Evolutionary conservation across 2,888 invertebrate genomes (phyloP).

Genomic region (Caenorhabditis wallacei): DNA sequence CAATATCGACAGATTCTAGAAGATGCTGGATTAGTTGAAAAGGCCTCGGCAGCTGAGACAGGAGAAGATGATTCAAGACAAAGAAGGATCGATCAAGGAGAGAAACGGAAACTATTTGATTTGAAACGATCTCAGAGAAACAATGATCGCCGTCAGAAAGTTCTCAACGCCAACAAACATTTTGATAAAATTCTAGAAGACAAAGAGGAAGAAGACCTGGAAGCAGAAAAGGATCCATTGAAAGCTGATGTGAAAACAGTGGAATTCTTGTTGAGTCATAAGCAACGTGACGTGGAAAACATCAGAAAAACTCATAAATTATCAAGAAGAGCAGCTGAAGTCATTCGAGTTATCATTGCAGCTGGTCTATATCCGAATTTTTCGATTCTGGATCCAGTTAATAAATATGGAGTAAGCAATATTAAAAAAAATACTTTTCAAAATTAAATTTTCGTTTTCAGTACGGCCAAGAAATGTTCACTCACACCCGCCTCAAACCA

Average conservation of each 20-base stretch:
- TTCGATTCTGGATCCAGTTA: constrained; percentile 95
- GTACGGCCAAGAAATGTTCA: constrained; percentile 80
- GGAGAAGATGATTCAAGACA: constrained; percentile 76
- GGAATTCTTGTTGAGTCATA: constrained; percentile 74
- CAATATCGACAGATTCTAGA: constrained; percentile 86
- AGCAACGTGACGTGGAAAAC: constrained; percentile 69
- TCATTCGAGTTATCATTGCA: constrained; percentile 87
- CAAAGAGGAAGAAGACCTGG: constrained; percentile 72
- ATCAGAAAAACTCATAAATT: constrained; percentile 70
- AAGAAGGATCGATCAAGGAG: constrained; percentile 89
- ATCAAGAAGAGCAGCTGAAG: constrained; percentile 69
- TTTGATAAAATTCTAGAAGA: constrained; percentile 77
- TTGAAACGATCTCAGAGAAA: constrained; percentile 86
- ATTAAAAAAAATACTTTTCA: background rate
- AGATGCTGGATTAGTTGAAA: constrained; percentile 80
- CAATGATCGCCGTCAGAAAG: constrained; percentile 85
- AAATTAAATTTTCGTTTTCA: constrained; percentile 36
- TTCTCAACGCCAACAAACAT: constrained; percentile 85
- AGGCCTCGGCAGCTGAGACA: constrained; percentile 66
- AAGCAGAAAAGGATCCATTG: constrained; percentile 69
- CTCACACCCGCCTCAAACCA: constrained; percentile 78
- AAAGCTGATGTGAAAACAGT: constrained; percentile 75
- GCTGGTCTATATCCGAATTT: constrained; percentile 96
- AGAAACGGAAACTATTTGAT: constrained; percentile 91
- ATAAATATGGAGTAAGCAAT: constrained; percentile 89